Conservation (phyloP, 2,888 invertebrate species). For the Megamerina dolium region DNA sequence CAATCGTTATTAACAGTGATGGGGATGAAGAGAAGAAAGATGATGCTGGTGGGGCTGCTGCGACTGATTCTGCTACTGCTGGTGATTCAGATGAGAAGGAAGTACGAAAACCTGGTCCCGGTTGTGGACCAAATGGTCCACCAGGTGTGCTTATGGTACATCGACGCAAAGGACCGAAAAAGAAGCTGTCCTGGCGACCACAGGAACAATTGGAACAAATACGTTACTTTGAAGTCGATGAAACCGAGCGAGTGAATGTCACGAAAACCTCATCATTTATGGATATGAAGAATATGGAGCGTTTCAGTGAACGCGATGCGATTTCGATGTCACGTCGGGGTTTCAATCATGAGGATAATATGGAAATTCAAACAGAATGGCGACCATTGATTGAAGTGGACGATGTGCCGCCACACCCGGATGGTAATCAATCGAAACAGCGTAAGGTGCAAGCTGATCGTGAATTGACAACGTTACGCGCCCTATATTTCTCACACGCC, state of each 20-base stretch:
- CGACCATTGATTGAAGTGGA: constrained; percentile 64
- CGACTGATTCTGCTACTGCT: constrained; percentile 1
- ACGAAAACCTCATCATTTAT: constrained; percentile 72
- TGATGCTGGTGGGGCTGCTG: not conserved
- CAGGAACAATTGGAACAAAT: constrained; percentile 74
- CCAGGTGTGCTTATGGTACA: constrained; percentile 68
- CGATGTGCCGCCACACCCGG: constrained; percentile 59
- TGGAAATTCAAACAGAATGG: constrained; percentile 80
- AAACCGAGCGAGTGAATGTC: constrained; percentile 93
- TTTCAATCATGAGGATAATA: constrained; percentile 63
- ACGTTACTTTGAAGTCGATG: constrained; percentile 89
- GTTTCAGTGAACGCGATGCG: constrained; percentile 77
- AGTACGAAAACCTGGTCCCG: constrained; percentile 44
- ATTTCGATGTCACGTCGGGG: constrained; percentile 71
- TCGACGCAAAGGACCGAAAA: constrained; percentile 72
- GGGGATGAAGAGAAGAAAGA: constrained; percentile 13
- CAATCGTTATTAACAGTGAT: constrained; percentile 6
- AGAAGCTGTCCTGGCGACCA: constrained; percentile 74
- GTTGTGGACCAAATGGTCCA: constrained; percentile 56
- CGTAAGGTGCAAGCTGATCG: constrained; percentile 80
- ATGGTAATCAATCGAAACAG: constrained; percentile 78
- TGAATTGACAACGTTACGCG: constrained; percentile 76
- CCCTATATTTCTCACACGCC: constrained; percentile 71
- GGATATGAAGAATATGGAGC: constrained; percentile 87
- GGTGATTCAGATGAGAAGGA: constrained; percentile 16